These are phyloP conservation scores for Parnassius glacialis DNA, from an alignment of 2,888 invertebrate genomes.

Conservation along the genomic window DNA sequence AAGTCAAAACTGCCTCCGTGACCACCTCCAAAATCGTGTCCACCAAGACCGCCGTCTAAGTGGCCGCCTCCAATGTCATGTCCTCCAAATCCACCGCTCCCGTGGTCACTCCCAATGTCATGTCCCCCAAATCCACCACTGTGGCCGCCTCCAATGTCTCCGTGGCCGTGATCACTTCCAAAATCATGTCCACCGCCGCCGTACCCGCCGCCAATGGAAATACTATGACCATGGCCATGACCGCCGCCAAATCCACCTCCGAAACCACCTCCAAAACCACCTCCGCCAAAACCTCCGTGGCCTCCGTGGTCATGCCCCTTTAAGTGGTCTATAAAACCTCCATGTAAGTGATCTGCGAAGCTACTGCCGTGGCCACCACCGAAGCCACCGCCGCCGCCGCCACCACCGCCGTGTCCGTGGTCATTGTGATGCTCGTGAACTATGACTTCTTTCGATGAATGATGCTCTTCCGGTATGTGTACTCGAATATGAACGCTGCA, in stretches of 20 bases:
- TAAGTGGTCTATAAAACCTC: conserved; percentile 56
- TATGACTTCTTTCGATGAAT: conserved; percentile 69
- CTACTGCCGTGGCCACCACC: conserved; percentile 46
- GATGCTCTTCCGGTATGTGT: conserved; percentile 76
- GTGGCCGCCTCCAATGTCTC: conserved; percentile 32
- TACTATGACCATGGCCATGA: conserved; percentile 38
- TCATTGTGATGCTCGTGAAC: conserved; percentile 65
- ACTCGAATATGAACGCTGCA: conserved; percentile 80
- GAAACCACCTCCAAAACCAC: conserved; percentile 37
- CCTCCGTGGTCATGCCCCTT: conserved; percentile 44
- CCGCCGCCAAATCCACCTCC: conserved; percentile 39
- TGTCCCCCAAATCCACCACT: conserved; percentile 33
- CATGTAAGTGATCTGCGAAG: conserved; percentile 51
- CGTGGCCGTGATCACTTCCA: conserved; percentile 45
- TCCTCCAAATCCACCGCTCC: conserved; percentile 36
- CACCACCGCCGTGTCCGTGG: conserved; percentile 52
- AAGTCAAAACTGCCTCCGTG: conserved; percentile 34
- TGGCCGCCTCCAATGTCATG: conserved; percentile 39
- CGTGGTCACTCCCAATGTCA: conserved; percentile 31
- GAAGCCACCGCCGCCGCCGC: conserved; percentile 44
- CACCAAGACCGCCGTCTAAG: conserved; percentile 34
- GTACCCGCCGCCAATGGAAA: conserved; percentile 35
- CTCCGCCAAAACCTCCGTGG: conserved; percentile 38
- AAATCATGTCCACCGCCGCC: conserved; percentile 31
- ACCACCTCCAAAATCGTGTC: conserved; percentile 40